These are phyloP conservation scores for Ornithoptera alexandrae DNA, from an alignment of 2,888 invertebrate species.

Conservation along the genomic window DNA sequence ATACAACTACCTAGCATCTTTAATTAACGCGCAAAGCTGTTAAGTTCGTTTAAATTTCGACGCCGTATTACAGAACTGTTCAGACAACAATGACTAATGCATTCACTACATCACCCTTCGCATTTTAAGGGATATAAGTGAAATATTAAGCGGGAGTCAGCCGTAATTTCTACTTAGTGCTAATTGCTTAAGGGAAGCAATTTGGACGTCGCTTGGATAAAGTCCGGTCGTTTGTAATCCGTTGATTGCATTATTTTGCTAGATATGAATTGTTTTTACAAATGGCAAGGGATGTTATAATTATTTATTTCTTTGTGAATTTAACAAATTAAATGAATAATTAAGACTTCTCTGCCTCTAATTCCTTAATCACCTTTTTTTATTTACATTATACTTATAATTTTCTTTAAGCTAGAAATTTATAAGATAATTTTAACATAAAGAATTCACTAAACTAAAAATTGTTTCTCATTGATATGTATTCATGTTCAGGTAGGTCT, in stretches of 20 bases:
- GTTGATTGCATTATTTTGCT: not conserved
- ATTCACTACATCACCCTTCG: constrained; percentile 3
- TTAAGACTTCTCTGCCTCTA: not conserved
- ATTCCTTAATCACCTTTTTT: not conserved
- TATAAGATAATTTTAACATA: no score
- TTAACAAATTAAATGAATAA: not conserved
- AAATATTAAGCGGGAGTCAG: not conserved
- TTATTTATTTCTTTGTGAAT: not conserved
- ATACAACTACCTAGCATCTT: not conserved
- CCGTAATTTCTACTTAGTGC: constrained; percentile 17
- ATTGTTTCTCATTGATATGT: no score
- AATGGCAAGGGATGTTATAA: no score
- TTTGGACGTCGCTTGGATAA: not conserved
- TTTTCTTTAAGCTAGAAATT: no score
- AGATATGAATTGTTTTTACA: not conserved
- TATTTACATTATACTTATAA: no score
- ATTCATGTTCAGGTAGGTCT: no score
- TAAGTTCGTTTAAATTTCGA: constrained; percentile 8
- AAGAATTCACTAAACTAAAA: no score
- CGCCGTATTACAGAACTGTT: constrained; percentile 20
- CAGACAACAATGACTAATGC: constrained; percentile 25
- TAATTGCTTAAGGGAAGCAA: constrained; percentile 8
- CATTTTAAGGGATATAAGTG: constrained; percentile 5
- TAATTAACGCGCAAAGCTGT: not conserved
- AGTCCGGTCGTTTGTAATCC: not conserved